phyloP scores from a whole-genome alignment of 2,797 vertebrate genomes.

The Thalassophryne amazonica region DNA sequence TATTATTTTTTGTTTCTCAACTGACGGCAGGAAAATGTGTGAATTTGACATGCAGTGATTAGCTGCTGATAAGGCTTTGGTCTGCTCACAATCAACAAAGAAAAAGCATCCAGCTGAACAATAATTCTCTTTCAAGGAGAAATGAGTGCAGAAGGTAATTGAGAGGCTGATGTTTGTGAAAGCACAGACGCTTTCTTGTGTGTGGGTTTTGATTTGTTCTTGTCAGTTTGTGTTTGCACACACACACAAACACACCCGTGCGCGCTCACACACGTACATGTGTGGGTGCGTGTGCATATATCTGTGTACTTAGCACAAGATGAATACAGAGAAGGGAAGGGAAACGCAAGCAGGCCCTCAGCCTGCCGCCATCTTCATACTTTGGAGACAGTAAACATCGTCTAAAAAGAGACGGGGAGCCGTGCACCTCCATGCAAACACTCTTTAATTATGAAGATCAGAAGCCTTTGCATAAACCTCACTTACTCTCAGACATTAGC shows the following conservation, averaged over 20 bases:
- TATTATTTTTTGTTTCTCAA: conserved; percentile 17
- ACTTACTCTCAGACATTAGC: conserved; percentile 56
- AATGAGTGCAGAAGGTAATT: conserved; percentile 73
- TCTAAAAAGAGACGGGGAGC: conserved; percentile 59
- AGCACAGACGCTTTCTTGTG: conserved; percentile 40
- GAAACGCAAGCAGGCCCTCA: conserved; percentile 50
- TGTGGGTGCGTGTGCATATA: neutral
- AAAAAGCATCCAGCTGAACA: conserved; percentile 62
- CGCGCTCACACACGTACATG: conserved; percentile 1
- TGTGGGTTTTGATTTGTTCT: conserved; percentile 47
- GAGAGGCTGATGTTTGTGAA: conserved; percentile 71
- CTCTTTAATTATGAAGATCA: conserved; percentile 76
- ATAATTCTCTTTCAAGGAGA: conserved; percentile 56
- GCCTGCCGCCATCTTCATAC: conserved; percentile 64
- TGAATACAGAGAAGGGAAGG: conserved; percentile 32
- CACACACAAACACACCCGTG: conserved; percentile 15
- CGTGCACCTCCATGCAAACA: conserved; percentile 63
- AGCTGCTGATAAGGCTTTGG: conserved; percentile 66
- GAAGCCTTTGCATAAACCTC: conserved; percentile 59
- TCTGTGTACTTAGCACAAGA: conserved; percentile 53
- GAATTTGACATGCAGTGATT: conserved; percentile 70
- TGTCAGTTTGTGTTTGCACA: conserved; percentile 24
- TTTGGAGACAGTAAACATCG: conserved; percentile 72
- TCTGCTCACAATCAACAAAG: conserved; percentile 69
- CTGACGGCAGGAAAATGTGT: conserved; percentile 49